Evolutionary conservation across 2,888 invertebrate genomes (phyloP).

Genomic region (Platynereis dumerilii): DNA sequence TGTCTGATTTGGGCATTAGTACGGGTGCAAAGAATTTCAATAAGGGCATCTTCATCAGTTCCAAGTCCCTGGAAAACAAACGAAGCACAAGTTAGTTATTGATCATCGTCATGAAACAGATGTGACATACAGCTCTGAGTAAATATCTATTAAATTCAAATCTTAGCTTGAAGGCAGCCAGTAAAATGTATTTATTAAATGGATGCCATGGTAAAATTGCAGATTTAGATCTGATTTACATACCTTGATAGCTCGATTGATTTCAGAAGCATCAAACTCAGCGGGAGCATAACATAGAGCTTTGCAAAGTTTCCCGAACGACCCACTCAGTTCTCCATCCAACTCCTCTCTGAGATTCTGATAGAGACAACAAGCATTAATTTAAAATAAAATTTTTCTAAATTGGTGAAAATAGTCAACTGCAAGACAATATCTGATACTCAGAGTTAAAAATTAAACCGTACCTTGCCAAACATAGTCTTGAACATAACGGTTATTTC

Average conservation of each 20-base stretch:
- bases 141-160: no score
- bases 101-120: no score
- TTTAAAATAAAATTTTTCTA: background rate
- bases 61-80: constrained; percentile 56
- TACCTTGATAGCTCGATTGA: constrained; percentile 61
- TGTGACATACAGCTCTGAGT: no score
- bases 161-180: no score
- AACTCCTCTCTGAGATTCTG: constrained; percentile 60
- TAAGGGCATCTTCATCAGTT: constrained; percentile 61
- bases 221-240: no score
- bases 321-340: constrained; percentile 60
- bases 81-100: background rate
- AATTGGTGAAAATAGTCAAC: no score
- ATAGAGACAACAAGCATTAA: background rate
- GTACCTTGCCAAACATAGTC: constrained; percentile 63
- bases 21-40: constrained; percentile 62
- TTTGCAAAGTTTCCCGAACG: constrained; percentile 53
- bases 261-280: constrained; percentile 61
- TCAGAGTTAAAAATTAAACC: background rate
- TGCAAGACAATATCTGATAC: constrained; percentile 3
- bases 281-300: constrained; percentile 56
- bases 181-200: no score
- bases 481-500: constrained; percentile 58
- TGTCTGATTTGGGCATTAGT: constrained; percentile 59
- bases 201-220: no score